A percentile compares a stretch with the other conserved stretches of the same genome.
phyloP scores from a whole-genome alignment of 2,888 invertebrate genomes.

The Antheraea assamensis region DNA sequence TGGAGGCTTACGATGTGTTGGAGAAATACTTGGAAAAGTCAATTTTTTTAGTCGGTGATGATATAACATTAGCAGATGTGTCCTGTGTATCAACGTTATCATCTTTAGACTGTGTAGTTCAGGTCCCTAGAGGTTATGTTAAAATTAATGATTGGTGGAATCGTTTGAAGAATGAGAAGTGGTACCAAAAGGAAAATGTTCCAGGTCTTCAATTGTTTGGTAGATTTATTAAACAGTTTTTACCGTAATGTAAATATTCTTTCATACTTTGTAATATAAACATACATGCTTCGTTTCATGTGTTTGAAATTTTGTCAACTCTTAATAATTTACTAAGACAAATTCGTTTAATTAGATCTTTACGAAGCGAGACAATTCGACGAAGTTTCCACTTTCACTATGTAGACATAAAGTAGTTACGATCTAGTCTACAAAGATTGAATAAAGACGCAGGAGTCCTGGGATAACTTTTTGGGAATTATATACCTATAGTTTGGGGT shows the following conservation, averaged over 20 bases:
- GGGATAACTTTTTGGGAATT: too few species aligned
- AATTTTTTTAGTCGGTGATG: conserved; percentile 41
- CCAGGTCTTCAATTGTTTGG: conserved; percentile 41
- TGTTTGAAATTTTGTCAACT: too few species aligned
- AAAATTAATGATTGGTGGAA: conserved; percentile 46
- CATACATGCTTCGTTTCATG: too few species aligned
- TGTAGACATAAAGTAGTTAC: too few species aligned
- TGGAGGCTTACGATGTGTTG: conserved; percentile 46
- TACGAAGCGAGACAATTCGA: too few species aligned
- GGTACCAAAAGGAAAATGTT: conserved; percentile 46
- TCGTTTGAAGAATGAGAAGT: conserved; percentile 39
- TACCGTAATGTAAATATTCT: conserved; percentile 20
- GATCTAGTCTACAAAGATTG: too few species aligned
- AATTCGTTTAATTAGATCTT: too few species aligned
- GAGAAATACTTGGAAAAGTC: conserved; percentile 46
- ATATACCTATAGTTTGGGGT: too few species aligned
- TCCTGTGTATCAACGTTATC: conserved; percentile 51
- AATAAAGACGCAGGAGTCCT: too few species aligned
- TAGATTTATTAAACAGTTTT: conserved; percentile 38
- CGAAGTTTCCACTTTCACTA: too few species aligned
- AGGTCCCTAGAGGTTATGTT: conserved; percentile 36
- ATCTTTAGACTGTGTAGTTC: conserved; percentile 42
- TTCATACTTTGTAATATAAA: background rate
- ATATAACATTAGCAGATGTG: conserved; percentile 52
- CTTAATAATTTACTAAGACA: too few species aligned